Evolutionary conservation across 2,113 vertebrate species (phyloP).

Genomic region (Phyllostomus discolor): DNA sequence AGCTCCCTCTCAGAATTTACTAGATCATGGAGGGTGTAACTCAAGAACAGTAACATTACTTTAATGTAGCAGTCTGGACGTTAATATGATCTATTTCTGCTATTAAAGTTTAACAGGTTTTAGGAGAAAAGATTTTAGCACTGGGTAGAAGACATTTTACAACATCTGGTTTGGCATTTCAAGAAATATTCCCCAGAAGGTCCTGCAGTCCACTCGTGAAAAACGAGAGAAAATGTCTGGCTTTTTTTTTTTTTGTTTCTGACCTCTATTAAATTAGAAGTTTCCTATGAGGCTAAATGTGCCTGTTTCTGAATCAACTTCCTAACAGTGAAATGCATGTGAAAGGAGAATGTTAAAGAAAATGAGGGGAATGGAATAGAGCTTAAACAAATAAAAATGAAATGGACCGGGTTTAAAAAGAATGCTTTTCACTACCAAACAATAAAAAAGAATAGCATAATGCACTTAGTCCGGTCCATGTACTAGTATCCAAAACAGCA

Average conservation of each 20-base stretch:
- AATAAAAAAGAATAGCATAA: neutral
- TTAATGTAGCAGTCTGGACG: conserved; percentile 62
- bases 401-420: neutral
- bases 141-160: conserved; percentile 72
- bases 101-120: conserved; percentile 75
- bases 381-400: neutral
- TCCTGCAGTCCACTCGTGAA: conserved; percentile 40
- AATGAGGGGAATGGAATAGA: neutral
- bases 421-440: neutral
- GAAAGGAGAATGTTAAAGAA: neutral
- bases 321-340: neutral
- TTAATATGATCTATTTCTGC: conserved; percentile 75
- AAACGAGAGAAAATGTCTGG: conserved; percentile 41
- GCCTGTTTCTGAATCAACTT: neutral
- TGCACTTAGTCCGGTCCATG: neutral
- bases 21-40: conserved; percentile 41
- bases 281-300: conserved; percentile 16
- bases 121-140: conserved; percentile 64
- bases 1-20: conserved; percentile 59
- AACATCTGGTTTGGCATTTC: conserved; percentile 76
- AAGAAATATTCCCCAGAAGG: conserved; percentile 74
- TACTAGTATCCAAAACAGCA: neutral
- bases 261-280: conserved; percentile 35
- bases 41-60: conserved; percentile 67
- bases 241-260: neutral